Base-by-base conservation (phyloP, 2,113 vertebrate species). In the Silurus asotus region DNA sequence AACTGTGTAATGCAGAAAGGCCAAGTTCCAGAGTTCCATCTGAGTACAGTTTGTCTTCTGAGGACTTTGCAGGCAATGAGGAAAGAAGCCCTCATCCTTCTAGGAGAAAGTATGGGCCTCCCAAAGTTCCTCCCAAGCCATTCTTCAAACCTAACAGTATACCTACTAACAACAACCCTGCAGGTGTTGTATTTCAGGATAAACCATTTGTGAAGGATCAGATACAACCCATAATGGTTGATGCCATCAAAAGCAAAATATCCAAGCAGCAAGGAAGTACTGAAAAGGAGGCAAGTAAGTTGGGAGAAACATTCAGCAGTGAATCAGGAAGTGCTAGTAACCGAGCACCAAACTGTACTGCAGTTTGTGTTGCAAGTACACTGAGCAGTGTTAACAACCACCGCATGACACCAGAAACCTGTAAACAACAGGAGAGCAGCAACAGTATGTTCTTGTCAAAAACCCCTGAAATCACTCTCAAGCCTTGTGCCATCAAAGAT, bases 1-100 rank as follows among this genome's bases (percentile, higher is more conserved):
- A 91, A 20, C 88, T 88, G 55, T 84, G 86, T 25, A 90, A 88
- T 87, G 67, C 78, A 51, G 91, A 93, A 10, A 59, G 58, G 48
- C 80, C 84, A 20, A 92, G 87, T 85, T 95, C 95, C 0, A 92
- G 93, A 6, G 91, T 94, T 48, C 92, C 92, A 5, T 95, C 95
- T 0, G 94, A 96, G 90, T 91, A 90, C 86, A 95, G 92, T 88
- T 76, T 94, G 90, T 94, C 93, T 13, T 93, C 94, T 0, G 94
- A 95, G 53, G 91, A 93, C 45, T 25, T 91, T 89, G 84, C 48
- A 77, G 20, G 81, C 17, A 91, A 84, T 89, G 83, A 58, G 61
- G 92, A 94, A 62, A 17, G 25, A 81, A 90, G 49, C 62, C 19
- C 88, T 81, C 88, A 88, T 64, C 86, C 87, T 65, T 90, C 90